Base-by-base conservation (phyloP, 2,797 vertebrate species). In the Xiphophorus birchmanni region DNA sequence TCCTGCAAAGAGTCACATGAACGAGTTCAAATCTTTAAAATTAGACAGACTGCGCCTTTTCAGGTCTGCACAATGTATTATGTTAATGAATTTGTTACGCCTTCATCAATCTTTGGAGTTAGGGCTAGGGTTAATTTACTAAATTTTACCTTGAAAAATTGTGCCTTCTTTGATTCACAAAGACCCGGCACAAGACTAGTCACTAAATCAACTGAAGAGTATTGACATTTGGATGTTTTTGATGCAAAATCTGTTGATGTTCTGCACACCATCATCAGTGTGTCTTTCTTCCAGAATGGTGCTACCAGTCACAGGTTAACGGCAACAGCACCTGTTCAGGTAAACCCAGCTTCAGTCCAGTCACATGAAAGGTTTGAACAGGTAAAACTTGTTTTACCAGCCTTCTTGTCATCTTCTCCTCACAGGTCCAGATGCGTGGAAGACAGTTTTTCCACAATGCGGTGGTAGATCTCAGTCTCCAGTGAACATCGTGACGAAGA, bases 401-500 rank as follows among this genome's bases (percentile, higher is more conserved):
- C 9, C 71, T 42, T 65, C 23, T 37, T 72, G 1, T 60, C 21
- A 0, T 76, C n/a, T 76, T 77, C 52, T 4, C 73, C 73, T 4
- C 58, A 15, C 73, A 98, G 97, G 52, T 37, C 97, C 97, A 9
- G 75, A 60, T 0, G 0, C 1, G 0, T 98, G 97, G 97, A 0
- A 78, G 0, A 0, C 0, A 0, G 0, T 88, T 2, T 0, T 0
- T 0, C 0, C 0, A 37, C 2, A 63, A 0, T 98, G 97, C 89
- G 65, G 65, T 0, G 84, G 86, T 15, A 32, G 0, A 2, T 63
- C 0, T 0, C 97, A 98, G 90, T 98, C 97, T 47, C 97, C 97
- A 21, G 89, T 98, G 75, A 95, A 97, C 89, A 97, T 97, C 0
- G 60, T 95, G 72, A 97, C 95, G 71, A 84, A 42, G 18, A 88